Evolutionary conservation across 1,140 invertebrate genomes (phyloP).

Genomic region (Apis laboriosa): DNA sequence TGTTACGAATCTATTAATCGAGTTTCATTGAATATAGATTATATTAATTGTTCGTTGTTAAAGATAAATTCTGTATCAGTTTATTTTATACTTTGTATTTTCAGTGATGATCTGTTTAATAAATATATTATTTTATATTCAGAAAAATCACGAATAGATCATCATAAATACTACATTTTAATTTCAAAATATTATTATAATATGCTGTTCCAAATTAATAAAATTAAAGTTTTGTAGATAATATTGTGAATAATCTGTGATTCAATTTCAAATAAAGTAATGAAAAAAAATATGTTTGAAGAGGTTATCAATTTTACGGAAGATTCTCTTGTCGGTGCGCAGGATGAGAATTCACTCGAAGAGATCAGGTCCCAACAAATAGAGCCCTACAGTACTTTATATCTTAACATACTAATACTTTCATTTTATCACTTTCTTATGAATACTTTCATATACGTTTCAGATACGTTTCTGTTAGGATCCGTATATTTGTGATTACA

Average conservation of each 20-base stretch:
- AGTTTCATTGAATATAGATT: neutral
- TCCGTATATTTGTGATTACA: constrained; percentile 4
- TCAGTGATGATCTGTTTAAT: neutral
- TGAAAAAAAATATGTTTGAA: neutral
- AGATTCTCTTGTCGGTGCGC: constrained; percentile 3
- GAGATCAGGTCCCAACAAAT: constrained; percentile 45
- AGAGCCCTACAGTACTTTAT: constrained; percentile 50
- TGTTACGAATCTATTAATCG: neutral
- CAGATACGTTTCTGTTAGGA: constrained; percentile 11
- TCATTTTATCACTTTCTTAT: constrained; percentile 70
- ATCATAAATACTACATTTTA: neutral
- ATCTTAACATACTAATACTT: constrained; percentile 53
- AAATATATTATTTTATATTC: too few relatives aligned
- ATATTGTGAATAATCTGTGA: neutral
- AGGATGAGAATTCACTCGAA: constrained; percentile 28
- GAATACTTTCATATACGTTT: constrained; percentile 77
- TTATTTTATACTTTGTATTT: neutral
- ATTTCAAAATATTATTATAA: neutral
- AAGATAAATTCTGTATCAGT: neutral
- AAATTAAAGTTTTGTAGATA: neutral
- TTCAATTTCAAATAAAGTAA: neutral
- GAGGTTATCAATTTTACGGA: neutral
- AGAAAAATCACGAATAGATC: neutral
- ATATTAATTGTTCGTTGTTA: neutral
- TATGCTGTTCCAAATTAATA: too few relatives aligned